Percentiles rank a stretch among this genome's conserved stretches.
Evolutionary conservation across 2,113 vertebrate genomes (phyloP).

Genomic region (Leptobrachium leishanense): DNA sequence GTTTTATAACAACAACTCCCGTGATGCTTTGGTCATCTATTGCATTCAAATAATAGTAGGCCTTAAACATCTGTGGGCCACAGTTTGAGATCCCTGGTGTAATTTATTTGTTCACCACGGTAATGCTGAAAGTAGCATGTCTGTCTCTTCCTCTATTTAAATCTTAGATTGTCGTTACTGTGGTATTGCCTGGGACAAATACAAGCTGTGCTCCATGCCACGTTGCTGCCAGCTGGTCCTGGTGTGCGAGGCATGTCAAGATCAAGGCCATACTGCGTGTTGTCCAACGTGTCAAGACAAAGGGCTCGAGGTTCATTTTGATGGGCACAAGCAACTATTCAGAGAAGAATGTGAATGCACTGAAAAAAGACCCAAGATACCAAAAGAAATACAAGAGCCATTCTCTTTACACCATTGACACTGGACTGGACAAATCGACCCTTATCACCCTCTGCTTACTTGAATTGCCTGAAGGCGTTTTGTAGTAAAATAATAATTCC

Average conservation of each 20-base stretch:
- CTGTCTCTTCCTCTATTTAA: not conserved
- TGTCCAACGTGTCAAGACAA: constrained; percentile 85
- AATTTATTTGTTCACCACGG: too few species aligned
- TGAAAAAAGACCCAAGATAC: constrained; percentile 73
- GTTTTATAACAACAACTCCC: too few species aligned
- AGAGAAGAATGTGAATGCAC: constrained; percentile 94
- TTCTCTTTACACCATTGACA: too few species aligned
- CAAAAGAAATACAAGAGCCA: constrained; percentile 62
- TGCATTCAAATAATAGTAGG: too few species aligned
- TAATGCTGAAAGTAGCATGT: too few species aligned
- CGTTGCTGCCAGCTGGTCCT: constrained; percentile 90
- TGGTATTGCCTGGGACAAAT: constrained; percentile 82
- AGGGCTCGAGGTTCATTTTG: constrained; percentile 54
- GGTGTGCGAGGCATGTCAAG: constrained; percentile 76
- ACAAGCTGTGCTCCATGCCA: constrained; percentile 83
- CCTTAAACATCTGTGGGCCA: too few species aligned
- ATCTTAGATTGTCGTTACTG: constrained; percentile 89
- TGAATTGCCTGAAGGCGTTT: too few species aligned
- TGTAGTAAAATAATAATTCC: too few species aligned
- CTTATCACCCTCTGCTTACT: too few species aligned
- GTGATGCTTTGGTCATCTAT: too few species aligned
- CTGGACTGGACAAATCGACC: too few species aligned
- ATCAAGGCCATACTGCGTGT: constrained; percentile 80
- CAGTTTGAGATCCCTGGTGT: too few species aligned
- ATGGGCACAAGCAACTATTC: constrained; percentile 42